A percentile compares a stretch with the other conserved stretches of the same genome.
phyloP scores from a whole-genome alignment of 2,888 invertebrate species.

The Allolobophora icterica region DNA sequence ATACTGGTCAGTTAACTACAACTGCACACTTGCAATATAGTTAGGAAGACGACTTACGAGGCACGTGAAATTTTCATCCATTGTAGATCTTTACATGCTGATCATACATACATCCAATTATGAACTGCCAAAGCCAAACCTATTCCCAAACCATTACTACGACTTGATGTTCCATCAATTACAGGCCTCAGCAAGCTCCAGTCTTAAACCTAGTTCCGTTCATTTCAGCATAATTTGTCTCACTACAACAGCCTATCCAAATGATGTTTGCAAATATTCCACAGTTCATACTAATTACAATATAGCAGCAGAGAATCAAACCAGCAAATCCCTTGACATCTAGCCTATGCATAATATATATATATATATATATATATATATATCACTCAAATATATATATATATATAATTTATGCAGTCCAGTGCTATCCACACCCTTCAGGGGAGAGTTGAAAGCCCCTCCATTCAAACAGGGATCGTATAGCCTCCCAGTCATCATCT shows the following conservation, averaged over 20 bases:
- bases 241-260: not conserved
- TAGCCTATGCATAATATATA: not conserved
- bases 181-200: not conserved
- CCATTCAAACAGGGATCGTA: not conserved
- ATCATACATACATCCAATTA: not conserved
- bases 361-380: too few relatives aligned
- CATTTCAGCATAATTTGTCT: not conserved
- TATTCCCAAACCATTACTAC: not conserved
- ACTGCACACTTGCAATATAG: too few relatives aligned
- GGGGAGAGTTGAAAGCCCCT: not conserved
- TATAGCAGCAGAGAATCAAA: too few relatives aligned
- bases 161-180: too few relatives aligned
- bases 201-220: not conserved
- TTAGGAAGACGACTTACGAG: not conserved
- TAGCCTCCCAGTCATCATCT: not conserved
- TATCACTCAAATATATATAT: too few relatives aligned
- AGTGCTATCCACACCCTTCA: not conserved
- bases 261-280: too few relatives aligned
- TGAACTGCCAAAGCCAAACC: not conserved
- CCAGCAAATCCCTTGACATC: too few relatives aligned
- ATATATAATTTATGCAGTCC: not conserved
- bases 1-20: too few relatives aligned
- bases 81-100: not conserved
- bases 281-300: too few relatives aligned
- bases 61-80: not conserved